phyloP scores from a whole-genome alignment of 1,140 invertebrate genomes.

The Neodiprion pinetum region DNA sequence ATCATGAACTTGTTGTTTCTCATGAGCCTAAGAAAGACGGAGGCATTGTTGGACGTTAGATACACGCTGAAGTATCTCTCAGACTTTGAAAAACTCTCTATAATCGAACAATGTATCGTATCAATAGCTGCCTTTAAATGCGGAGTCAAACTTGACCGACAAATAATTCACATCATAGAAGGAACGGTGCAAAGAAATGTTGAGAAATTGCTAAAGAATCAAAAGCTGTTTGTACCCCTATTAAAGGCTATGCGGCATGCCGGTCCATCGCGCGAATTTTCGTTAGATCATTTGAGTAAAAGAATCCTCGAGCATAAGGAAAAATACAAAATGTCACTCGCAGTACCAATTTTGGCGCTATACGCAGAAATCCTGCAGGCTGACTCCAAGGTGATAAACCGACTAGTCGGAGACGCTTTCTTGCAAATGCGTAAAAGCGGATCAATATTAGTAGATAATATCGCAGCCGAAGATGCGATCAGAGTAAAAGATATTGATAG shows the following conservation, averaged over 20 bases:
- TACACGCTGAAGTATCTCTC: constrained; percentile 24
- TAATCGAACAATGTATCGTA: constrained; percentile 31
- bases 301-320: constrained; percentile 15
- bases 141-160: constrained; percentile 17
- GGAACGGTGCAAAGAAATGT: constrained; percentile 24
- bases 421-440: no score
- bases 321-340: constrained; percentile 20
- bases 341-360: constrained; percentile 26
- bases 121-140: constrained; percentile 28
- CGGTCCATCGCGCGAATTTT: constrained; percentile 16
- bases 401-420: constrained; percentile 17
- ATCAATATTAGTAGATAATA: constrained; percentile 4
- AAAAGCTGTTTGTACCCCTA: constrained; percentile 23
- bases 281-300: constrained; percentile 28
- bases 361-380: constrained; percentile 26
- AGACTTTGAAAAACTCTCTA: constrained; percentile 23
- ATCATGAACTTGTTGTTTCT: constrained; percentile 29
- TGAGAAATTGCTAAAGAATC: constrained; percentile 23
- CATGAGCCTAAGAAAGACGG: constrained; percentile 22
- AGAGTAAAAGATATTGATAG: constrained; percentile 31
- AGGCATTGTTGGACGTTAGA: constrained; percentile 11
- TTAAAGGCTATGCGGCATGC: constrained; percentile 31
- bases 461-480: background rate
- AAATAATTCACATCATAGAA: constrained; percentile 22
- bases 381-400: constrained; percentile 17